These are phyloP conservation scores for Brachyalestes nurse DNA, from an alignment of 2,797 vertebrate genomes.

Conservation along the genomic window DNA sequence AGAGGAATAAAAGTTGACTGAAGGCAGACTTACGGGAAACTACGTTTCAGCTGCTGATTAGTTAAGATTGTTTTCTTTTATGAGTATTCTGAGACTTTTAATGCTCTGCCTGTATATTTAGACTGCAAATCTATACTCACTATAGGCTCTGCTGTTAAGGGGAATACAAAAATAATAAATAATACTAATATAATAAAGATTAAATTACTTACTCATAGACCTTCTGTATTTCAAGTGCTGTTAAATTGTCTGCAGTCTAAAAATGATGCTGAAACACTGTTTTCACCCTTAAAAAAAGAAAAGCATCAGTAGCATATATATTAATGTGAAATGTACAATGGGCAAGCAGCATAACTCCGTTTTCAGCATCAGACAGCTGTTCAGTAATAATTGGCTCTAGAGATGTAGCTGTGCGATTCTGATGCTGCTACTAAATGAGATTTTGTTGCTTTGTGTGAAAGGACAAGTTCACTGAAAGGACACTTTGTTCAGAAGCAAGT, in stretches of 20 bases:
- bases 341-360: not conserved
- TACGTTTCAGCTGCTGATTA: not conserved
- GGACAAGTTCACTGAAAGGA: conserved; percentile 5
- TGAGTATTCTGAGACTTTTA: not conserved
- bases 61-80: not conserved
- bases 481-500: not conserved
- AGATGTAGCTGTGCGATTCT: conserved; percentile 15
- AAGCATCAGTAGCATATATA: not conserved
- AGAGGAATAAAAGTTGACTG: conserved; percentile 20
- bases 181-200: no score
- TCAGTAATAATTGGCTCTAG: conserved; percentile 6
- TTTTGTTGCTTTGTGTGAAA: not conserved
- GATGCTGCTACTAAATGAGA: not conserved
- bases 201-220: no score
- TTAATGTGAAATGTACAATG: not conserved
- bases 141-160: no score
- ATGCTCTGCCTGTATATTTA: not conserved
- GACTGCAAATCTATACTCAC: no score
- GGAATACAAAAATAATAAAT: no score
- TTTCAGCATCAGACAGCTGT: conserved; percentile 28
- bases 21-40: conserved; percentile 25
- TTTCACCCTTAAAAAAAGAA: no score
- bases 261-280: no score
- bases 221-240: no score
- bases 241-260: no score